phyloP scores from a whole-genome alignment of 2,888 invertebrate genomes.

The Lasioglossum morio region DNA sequence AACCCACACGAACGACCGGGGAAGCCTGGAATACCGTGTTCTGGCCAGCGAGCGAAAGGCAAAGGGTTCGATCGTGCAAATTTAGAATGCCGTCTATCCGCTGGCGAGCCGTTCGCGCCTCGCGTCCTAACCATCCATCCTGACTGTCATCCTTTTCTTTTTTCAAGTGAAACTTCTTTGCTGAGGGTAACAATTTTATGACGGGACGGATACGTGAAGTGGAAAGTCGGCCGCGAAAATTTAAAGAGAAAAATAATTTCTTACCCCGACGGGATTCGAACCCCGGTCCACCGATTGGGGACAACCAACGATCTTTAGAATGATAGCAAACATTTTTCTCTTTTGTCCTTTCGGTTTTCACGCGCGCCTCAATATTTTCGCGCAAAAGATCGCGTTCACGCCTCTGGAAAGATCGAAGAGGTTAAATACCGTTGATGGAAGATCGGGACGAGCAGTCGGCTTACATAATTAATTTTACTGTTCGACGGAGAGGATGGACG shows the following conservation, averaged over 20 bases:
- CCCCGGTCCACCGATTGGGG: no score
- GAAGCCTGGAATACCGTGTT: conserved; percentile 48
- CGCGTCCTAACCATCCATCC: not conserved
- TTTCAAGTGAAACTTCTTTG: no score
- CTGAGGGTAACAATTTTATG: no score
- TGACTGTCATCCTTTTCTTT: not conserved
- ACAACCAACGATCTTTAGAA: no score
- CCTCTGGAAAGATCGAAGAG: not conserved
- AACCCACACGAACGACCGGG: conserved; percentile 46
- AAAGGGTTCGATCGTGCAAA: conserved; percentile 36
- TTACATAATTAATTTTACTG: conserved; percentile 55
- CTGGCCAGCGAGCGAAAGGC: not conserved
- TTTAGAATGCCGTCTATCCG: conserved; percentile 20
- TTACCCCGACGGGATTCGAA: no score
- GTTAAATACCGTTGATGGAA: conserved; percentile 17
- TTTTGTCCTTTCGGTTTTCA: no score
- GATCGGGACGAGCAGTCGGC: conserved; percentile 17
- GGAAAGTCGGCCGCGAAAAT: no score
- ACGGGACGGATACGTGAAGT: no score
- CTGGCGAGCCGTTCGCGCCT: not conserved
- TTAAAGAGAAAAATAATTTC: no score
- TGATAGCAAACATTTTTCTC: no score
- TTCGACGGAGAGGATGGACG: conserved; percentile 24
- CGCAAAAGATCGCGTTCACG: not conserved
- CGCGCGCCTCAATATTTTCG: not conserved